These are phyloP conservation scores for Apistogramma diplotaenia DNA, from an alignment of 2,113 vertebrate genomes.

Conservation along the genomic window DNA sequence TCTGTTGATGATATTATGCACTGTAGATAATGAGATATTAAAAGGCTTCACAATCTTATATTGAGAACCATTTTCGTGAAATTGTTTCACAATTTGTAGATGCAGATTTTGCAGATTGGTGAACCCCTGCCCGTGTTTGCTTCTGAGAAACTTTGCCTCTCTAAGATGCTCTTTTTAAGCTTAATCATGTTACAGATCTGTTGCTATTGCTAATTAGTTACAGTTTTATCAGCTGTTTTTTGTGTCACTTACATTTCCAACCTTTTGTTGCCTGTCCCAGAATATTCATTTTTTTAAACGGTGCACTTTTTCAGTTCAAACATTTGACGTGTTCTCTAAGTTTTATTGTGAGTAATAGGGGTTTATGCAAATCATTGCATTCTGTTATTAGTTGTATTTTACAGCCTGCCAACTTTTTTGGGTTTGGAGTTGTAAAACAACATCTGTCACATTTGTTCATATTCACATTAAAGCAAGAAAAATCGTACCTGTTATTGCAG, in stretches of 20 bases:
- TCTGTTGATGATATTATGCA: not conserved
- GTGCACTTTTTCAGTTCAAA: not conserved
- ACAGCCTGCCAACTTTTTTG: not conserved
- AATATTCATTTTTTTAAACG: not conserved
- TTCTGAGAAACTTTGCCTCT: too few species aligned
- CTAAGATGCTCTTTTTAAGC: too few species aligned
- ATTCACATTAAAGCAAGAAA: not conserved
- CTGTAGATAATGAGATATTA: not conserved
- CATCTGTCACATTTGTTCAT: not conserved
- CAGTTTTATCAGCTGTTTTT: not conserved
- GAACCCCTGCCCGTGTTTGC: too few species aligned
- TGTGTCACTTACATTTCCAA: not conserved
- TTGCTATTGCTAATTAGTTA: not conserved
- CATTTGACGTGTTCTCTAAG: not conserved
- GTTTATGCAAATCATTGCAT: not conserved
- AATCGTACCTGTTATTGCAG: not conserved
- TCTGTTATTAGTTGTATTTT: not conserved
- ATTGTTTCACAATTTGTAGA: too few species aligned
- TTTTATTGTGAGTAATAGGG: not conserved
- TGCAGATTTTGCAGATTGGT: too few species aligned
- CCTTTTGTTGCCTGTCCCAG: not conserved
- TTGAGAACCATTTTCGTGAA: not conserved
- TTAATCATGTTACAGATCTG: not conserved
- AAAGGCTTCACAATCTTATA: not conserved
- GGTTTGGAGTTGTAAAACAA: not conserved